Base-by-base conservation (phyloP, 2,113 vertebrate species). In the Silurus glanis region DNA sequence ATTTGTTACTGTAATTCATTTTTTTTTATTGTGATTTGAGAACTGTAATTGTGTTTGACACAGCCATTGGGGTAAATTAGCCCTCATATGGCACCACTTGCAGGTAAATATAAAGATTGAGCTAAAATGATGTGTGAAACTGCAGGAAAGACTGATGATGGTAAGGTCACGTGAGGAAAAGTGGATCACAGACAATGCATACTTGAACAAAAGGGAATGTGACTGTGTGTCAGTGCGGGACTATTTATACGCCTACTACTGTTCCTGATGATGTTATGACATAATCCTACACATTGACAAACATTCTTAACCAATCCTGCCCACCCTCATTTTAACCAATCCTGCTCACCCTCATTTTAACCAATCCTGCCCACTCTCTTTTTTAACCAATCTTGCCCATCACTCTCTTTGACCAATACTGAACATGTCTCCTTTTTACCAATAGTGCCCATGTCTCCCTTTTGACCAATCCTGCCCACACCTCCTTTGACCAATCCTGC, bases 71-170 rank as follows among this genome's bases (percentile, higher is more conserved):
- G 14, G 21, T 45, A 53, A 58, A 75, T 75, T 61, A 56, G 67
- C 23, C 13, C 51, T 5, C 25, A 10, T 13, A 10, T 9, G 91
- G n/a, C 86, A 83, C 80, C 75, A 86, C 59, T 85, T 92, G 85
- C 83, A 82, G 87, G 82, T 86, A 81, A 85, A 4, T 69, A 90
- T 88, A 80, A 89, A 69, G 4, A 47, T 56, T 49, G 58, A 81
- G 66, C 17, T 2, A 28, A 87, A 62, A 37, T 13, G 91, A 92
- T 91, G 91, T 89, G 91, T 83, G 76, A 91, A 91, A 87, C 81
- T 53, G 72, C 55, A 83, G n/a, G 62, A n/a, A 37, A 10, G 12
- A 3, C 55, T 59, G 28, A 67, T 72, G 53, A 71, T 69, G 47
- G 78, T 28, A 75, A 66, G 0, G 2, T 66, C 21, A 53, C 80